phyloP scores from a whole-genome alignment of 2,888 invertebrate genomes.

The Xanthostigma xanthostigma region DNA sequence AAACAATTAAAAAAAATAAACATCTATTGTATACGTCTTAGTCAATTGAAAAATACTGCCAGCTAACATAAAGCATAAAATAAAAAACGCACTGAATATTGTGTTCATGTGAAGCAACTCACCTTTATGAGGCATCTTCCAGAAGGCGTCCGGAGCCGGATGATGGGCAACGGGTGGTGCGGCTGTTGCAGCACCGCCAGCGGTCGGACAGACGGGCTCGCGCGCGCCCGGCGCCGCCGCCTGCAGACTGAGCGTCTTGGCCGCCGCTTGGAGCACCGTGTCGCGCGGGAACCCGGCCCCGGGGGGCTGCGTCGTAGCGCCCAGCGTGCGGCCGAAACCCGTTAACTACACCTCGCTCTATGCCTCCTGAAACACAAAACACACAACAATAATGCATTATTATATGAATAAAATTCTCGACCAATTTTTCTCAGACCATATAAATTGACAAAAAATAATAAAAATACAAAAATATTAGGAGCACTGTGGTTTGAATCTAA shows the following conservation, averaged over 20 bases:
- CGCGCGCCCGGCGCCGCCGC: constrained; percentile 32
- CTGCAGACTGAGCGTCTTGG: constrained; percentile 22
- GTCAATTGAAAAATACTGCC: too few relatives aligned
- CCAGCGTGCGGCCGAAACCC: constrained; percentile 1
- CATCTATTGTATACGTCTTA: too few relatives aligned
- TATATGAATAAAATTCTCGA: too few relatives aligned
- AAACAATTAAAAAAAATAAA: too few relatives aligned
- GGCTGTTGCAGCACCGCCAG: constrained; percentile 36
- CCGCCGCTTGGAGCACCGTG: constrained; percentile 27
- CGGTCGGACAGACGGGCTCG: constrained; percentile 29
- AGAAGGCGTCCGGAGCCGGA: constrained; percentile 59
- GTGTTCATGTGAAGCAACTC: constrained; percentile 18
- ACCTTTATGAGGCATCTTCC: constrained; percentile 86
- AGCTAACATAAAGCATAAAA: too few relatives aligned
- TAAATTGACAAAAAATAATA: too few relatives aligned
- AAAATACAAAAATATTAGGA: too few relatives aligned
- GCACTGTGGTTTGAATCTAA: too few relatives aligned
- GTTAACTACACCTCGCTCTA: neutral
- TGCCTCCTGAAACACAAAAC: neutral
- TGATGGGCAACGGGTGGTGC: constrained; percentile 45
- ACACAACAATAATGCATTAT: neutral
- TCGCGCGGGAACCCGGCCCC: constrained; percentile 25
- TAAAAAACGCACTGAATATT: too few relatives aligned
- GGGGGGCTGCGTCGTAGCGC: constrained; percentile 25
- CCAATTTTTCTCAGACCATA: too few relatives aligned